Conservation (phyloP, 2,797 vertebrate species). For the Melanotaenia pygmaea region DNA sequence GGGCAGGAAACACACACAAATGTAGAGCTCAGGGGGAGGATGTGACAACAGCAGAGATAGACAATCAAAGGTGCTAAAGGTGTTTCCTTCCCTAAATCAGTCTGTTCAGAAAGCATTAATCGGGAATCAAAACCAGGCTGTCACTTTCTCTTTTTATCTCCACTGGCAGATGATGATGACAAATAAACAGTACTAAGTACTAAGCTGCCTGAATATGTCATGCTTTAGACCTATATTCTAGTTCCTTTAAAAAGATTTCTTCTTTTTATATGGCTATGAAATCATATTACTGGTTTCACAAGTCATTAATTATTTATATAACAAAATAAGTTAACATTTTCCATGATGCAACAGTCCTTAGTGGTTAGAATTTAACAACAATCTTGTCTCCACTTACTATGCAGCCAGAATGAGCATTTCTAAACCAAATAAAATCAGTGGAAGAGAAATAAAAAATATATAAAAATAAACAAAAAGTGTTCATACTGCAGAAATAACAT, state of each 20-base stretch:
- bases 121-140: constrained; percentile 80
- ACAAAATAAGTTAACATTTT: constrained; percentile 2
- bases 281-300: neutral
- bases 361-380: neutral
- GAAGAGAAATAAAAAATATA: neutral
- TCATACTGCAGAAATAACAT: neutral
- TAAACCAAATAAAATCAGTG: neutral
- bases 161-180: neutral
- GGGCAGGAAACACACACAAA: constrained; percentile 90
- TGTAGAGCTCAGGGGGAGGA: constrained; percentile 84
- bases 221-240: neutral
- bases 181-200: constrained; percentile 26
- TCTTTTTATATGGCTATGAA: neutral
- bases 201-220: neutral
- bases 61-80: constrained; percentile 96
- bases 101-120: constrained; percentile 77
- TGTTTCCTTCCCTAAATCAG: constrained; percentile 90
- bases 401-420: neutral
- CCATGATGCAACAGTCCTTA: neutral
- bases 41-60: constrained; percentile 90
- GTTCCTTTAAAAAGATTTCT: neutral
- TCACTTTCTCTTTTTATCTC: constrained; percentile 19
- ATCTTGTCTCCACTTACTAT: neutral
- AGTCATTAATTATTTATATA: neutral
- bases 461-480: neutral